These are phyloP conservation scores for Malurus splendens DNA, from an alignment of 2,797 vertebrate species.

Conservation along the genomic window DNA sequence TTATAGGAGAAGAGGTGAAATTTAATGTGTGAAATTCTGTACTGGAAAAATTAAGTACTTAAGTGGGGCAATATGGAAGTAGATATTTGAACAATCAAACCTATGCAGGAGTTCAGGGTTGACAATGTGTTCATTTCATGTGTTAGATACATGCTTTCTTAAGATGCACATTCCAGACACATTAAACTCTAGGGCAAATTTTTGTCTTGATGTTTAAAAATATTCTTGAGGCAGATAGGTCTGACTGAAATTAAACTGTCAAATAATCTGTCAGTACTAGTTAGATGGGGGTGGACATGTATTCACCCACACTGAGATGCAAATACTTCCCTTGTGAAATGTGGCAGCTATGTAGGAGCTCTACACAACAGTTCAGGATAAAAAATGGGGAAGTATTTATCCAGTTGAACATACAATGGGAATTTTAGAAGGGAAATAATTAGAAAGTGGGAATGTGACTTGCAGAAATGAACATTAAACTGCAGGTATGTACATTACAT, in stretches of 20 bases:
- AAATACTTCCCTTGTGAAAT: conserved; percentile 17
- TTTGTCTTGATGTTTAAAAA: conserved; percentile 43
- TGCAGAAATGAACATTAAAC: conserved; percentile 14
- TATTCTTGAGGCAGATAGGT: conserved; percentile 38
- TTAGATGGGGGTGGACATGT: conserved; percentile 28
- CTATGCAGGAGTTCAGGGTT: not conserved
- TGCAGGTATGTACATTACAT: conserved; percentile 6
- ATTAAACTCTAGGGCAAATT: not conserved
- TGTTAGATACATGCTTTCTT: not conserved
- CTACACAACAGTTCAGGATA: not conserved
- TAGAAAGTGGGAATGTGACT: conserved; percentile 7
- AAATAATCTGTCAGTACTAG: conserved; percentile 27
- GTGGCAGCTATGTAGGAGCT: not conserved
- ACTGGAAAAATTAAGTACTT: not conserved
- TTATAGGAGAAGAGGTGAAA: not conserved
- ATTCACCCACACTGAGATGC: conserved; percentile 29
- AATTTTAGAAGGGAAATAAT: conserved; percentile 19
- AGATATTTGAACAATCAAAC: not conserved
- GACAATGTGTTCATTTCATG: not conserved
- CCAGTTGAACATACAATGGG: not conserved
- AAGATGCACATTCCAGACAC: not conserved
- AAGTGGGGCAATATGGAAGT: not conserved
- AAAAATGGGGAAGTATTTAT: conserved; percentile 20
- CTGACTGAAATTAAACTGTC: conserved; percentile 47
- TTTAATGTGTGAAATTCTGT: not conserved